These are phyloP conservation scores for Arctia plantaginis DNA, from an alignment of 2,888 invertebrate genomes.

Conservation along the genomic window DNA sequence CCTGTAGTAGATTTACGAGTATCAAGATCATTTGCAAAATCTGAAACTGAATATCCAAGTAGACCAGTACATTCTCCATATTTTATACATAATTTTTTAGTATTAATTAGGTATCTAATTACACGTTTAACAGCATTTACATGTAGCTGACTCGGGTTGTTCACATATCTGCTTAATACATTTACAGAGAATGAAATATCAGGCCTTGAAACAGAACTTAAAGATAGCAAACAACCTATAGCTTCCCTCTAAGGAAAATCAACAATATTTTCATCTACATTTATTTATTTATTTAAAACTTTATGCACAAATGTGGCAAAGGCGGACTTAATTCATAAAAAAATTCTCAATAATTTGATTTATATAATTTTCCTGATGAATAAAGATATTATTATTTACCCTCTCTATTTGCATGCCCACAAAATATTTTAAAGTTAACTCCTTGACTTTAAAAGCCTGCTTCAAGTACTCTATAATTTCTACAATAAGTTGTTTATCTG, in stretches of 20 bases:
- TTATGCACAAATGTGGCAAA: slow-evolving; percentile 22
- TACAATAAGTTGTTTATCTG: too few relatives aligned
- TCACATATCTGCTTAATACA: slow-evolving; percentile 43
- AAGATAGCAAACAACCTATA: slow-evolving; percentile 45
- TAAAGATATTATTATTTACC: slow-evolving; percentile 28
- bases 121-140: slow-evolving; percentile 44
- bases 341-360: slow-evolving; percentile 45
- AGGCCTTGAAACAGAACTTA: slow-evolving; percentile 40
- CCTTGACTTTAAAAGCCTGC: slow-evolving; percentile 11
- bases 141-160: slow-evolving; percentile 35
- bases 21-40: slow-evolving; percentile 51
- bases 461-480: neutral
- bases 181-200: slow-evolving; percentile 33
- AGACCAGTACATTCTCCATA: too few relatives aligned
- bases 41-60: slow-evolving; percentile 49
- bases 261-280: neutral
- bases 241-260: slow-evolving; percentile 35
- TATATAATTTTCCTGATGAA: slow-evolving; percentile 34
- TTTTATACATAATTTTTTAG: slow-evolving; percentile 46
- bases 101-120: slow-evolving; percentile 43
- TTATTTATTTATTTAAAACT: slow-evolving; percentile 21
- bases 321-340: slow-evolving; percentile 41
- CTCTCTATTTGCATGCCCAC: slow-evolving; percentile 44
- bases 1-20: slow-evolving; percentile 50
- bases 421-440: slow-evolving; percentile 43